These are phyloP conservation scores for Argyrosomus japonicus DNA, from an alignment of 2,113 vertebrate species.

Conservation along the genomic window DNA sequence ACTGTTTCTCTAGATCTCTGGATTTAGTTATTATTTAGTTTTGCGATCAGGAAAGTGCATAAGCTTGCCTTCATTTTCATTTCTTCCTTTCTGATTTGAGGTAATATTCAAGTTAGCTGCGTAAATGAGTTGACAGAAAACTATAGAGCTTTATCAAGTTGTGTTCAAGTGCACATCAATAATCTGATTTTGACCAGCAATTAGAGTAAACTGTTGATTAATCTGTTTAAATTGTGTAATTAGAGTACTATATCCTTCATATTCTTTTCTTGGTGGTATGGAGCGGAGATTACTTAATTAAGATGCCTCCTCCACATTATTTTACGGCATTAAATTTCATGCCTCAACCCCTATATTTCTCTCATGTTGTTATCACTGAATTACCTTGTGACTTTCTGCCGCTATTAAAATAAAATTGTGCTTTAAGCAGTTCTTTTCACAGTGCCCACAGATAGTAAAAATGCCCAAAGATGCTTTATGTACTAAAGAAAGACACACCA, in stretches of 20 bases:
- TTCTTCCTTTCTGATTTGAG: not conserved
- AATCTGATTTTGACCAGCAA: not conserved
- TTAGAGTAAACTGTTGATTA: not conserved
- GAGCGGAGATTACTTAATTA: not conserved
- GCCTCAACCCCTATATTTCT: not conserved
- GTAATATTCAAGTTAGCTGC: not conserved
- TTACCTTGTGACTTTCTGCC: constrained; percentile 4
- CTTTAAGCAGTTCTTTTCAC: not conserved
- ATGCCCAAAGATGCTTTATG: constrained; percentile 1
- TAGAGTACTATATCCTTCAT: not conserved
- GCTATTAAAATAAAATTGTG: not conserved
- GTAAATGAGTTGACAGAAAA: not conserved
- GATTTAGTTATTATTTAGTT: not conserved
- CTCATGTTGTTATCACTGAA: not conserved
- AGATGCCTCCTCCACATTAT: not conserved
- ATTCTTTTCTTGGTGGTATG: not conserved
- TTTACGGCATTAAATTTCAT: not conserved
- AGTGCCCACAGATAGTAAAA: not conserved
- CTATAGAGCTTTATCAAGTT: not conserved
- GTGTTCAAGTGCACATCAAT: not conserved
- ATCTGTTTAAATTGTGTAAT: constrained; percentile 4
- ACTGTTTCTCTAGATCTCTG: not conserved
- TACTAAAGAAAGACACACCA: not conserved
- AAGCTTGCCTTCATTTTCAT: not conserved
- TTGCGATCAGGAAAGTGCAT: not conserved